phyloP scores from a whole-genome alignment of 2,888 invertebrate species.

The Cerastis rubricosa region DNA sequence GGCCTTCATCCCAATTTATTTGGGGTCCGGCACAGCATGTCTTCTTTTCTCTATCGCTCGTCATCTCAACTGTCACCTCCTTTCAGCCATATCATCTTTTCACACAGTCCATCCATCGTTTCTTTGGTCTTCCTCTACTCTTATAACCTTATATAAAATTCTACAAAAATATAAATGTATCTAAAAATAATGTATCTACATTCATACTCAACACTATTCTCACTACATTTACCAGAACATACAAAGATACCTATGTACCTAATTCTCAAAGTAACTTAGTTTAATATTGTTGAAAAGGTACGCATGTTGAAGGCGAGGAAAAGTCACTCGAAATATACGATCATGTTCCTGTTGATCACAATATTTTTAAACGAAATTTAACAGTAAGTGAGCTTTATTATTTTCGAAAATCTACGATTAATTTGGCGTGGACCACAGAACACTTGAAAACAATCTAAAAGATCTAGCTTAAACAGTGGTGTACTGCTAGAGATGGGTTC shows the following conservation, averaged over 20 bases:
- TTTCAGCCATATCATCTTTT: too few species aligned
- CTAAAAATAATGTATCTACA: too few species aligned
- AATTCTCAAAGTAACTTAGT: neutral
- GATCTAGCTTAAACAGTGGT: neutral
- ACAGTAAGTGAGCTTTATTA: constrained; percentile 4
- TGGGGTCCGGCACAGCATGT: too few species aligned
- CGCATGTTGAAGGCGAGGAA: neutral
- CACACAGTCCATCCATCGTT: too few species aligned
- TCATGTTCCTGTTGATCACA: neutral
- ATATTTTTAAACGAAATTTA: neutral
- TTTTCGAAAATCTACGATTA: neutral
- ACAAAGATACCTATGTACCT: neutral
- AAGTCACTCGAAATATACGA: neutral
- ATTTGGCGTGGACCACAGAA: neutral
- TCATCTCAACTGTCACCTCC: too few species aligned
- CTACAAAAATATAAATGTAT: too few species aligned
- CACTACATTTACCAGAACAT: neutral
- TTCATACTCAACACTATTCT: too few species aligned
- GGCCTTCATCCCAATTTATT: too few species aligned
- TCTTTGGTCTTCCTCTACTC: too few species aligned
- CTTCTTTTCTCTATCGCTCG: too few species aligned
- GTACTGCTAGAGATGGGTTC: too few species aligned
- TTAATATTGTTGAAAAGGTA: neutral
- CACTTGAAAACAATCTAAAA: neutral
- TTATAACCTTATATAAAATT: too few species aligned